Evolutionary conservation across 1,140 invertebrate genomes (phyloP).

Genomic region (Mercenaria mercenaria): DNA sequence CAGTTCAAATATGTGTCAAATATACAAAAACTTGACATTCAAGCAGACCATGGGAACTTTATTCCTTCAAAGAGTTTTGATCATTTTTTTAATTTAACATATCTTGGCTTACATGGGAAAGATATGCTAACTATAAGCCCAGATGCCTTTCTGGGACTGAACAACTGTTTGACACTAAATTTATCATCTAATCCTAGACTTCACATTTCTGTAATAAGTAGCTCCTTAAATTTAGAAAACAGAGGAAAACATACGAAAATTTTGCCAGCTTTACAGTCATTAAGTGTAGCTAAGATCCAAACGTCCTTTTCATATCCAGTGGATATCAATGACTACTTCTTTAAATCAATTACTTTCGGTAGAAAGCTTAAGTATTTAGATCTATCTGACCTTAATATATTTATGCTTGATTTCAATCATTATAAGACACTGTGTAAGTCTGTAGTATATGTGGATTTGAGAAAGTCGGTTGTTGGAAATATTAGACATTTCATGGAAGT

Average conservation of each 20-base stretch:
- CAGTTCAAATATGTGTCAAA: neutral
- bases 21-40: neutral
- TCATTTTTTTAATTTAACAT: neutral
- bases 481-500: neutral
- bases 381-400: neutral
- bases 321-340: no score
- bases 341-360: no score
- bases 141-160: no score
- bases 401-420: neutral
- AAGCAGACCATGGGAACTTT: neutral
- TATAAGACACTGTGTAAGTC: neutral
- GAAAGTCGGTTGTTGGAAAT: neutral
- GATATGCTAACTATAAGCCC: neutral
- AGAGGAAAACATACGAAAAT: no score
- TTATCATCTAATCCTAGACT: no score
- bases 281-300: neutral
- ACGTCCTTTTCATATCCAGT: neutral
- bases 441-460: neutral
- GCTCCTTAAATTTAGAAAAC: no score
- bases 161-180: no score
- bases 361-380: no score
- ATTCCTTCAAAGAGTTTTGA: neutral
- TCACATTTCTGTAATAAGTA: neutral
- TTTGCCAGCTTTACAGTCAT: neutral
- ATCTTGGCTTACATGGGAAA: neutral